These are phyloP conservation scores for Meloidogyne floridensis DNA, from an alignment of 1,140 invertebrate genomes.

Conservation along the genomic window DNA sequence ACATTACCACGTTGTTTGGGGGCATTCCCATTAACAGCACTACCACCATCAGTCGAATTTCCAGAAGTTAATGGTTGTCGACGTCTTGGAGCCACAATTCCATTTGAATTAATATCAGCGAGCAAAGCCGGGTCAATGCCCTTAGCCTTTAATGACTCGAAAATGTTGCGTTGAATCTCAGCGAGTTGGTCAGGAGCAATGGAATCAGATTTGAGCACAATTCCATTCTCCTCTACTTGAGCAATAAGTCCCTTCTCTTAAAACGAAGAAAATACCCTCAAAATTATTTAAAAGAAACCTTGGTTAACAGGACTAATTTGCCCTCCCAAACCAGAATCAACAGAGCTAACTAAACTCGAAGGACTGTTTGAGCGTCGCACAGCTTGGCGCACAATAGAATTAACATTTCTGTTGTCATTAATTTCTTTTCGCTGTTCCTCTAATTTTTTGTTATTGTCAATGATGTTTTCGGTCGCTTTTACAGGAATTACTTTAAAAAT, in stretches of 20 bases:
- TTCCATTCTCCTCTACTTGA: constrained; percentile 50
- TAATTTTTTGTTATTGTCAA: constrained; percentile 4
- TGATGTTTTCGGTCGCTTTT: not conserved
- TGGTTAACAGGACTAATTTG: constrained; percentile 51
- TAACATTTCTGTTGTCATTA: not conserved
- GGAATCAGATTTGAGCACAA: constrained; percentile 58
- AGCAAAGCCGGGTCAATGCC: constrained; percentile 43
- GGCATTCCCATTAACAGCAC: no score
- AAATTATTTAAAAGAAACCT: constrained; percentile 26
- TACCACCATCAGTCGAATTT: not conserved
- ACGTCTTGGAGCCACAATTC: constrained; percentile 25
- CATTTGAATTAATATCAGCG: constrained; percentile 30
- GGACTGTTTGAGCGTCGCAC: constrained; percentile 58
- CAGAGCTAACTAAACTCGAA: constrained; percentile 56
- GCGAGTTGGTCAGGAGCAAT: constrained; percentile 59
- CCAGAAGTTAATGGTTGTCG: not conserved
- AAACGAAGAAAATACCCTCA: constrained; percentile 2
- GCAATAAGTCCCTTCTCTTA: constrained; percentile 48
- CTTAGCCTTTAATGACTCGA: constrained; percentile 44
- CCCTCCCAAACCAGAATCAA: constrained; percentile 54
- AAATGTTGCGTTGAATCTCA: constrained; percentile 51
- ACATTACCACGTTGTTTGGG: no score
- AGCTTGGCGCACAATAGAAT: not conserved
- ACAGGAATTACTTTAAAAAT: constrained; percentile 1
- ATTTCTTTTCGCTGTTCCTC: not conserved